These are phyloP conservation scores for Pimpla rufipes DNA, from an alignment of 2,888 invertebrate species.

Conservation along the genomic window DNA sequence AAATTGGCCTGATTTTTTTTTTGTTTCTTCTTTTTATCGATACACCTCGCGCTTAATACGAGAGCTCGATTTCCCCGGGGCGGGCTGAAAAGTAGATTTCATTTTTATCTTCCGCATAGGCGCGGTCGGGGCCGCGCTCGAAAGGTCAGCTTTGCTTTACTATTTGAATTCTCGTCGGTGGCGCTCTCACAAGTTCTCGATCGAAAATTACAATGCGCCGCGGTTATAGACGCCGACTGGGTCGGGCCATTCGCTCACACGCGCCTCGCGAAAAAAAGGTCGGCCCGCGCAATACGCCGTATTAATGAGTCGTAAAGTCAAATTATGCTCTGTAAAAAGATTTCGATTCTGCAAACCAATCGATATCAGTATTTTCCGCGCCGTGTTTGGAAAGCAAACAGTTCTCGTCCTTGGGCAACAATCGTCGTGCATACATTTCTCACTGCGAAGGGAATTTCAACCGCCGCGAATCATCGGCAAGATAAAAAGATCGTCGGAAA, in stretches of 20 bases:
- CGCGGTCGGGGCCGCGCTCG: conserved; percentile 38
- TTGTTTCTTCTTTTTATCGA: background rate
- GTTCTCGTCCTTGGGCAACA: background rate
- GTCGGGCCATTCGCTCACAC: conserved; percentile 20
- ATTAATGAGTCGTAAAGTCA: conserved; percentile 20
- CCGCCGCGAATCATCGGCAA: background rate
- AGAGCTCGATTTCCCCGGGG: conserved; percentile 69
- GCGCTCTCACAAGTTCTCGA: conserved; percentile 14
- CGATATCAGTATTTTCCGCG: background rate
- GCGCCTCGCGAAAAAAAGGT: background rate
- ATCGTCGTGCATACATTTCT: background rate
- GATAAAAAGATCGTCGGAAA: background rate
- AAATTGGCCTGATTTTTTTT: conserved; percentile 6
- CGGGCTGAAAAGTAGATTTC: conserved; percentile 65
- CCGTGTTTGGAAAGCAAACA: background rate
- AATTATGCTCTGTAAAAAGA: background rate
- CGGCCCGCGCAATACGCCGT: background rate
- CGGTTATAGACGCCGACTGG: background rate
- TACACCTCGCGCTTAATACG: conserved; percentile 55
- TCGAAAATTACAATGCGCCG: conserved; percentile 35
- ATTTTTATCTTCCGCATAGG: conserved; percentile 65
- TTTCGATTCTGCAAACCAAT: conserved; percentile 2
- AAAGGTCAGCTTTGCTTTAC: conserved; percentile 59
- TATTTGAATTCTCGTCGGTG: conserved; percentile 50
- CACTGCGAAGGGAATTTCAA: background rate